Evolutionary conservation across 1,140 invertebrate species (phyloP).

Genomic region (Delia radicum): DNA sequence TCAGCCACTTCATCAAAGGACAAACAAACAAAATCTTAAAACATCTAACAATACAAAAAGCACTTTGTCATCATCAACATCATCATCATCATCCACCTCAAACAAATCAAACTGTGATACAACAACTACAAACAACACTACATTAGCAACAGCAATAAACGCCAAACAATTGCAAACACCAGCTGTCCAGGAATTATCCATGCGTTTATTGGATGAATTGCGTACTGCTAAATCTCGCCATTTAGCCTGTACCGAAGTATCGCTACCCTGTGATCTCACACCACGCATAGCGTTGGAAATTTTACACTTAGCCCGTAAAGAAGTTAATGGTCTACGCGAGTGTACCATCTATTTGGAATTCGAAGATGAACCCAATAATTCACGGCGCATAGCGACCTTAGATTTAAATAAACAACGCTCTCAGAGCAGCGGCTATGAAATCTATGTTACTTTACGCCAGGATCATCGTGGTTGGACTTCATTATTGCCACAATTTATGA

Average conservation of each 20-base stretch:
- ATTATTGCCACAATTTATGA: constrained; percentile 80
- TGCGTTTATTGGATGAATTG: constrained; percentile 72
- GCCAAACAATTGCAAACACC: constrained; percentile 22
- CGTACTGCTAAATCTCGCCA: constrained; percentile 75
- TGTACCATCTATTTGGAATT: constrained; percentile 76
- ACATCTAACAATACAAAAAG: not conserved
- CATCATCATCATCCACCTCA: constrained; percentile 13
- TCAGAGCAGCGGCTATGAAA: constrained; percentile 77
- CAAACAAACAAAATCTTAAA: constrained; percentile 1
- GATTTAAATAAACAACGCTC: constrained; percentile 71
- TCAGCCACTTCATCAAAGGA: constrained; percentile 3
- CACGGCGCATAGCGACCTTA: constrained; percentile 62
- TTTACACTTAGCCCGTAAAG: constrained; percentile 75
- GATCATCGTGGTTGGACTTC: constrained; percentile 79
- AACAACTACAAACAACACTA: not conserved
- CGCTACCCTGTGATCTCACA: constrained; percentile 77
- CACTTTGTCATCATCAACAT: too few relatives aligned
- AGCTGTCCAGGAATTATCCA: constrained; percentile 61
- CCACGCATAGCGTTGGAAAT: constrained; percentile 73
- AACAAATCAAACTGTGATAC: constrained; percentile 21
- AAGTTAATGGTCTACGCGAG: constrained; percentile 80
- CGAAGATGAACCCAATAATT: constrained; percentile 64
- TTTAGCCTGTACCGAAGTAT: constrained; percentile 76
- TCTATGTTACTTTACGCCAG: constrained; percentile 82
- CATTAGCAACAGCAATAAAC: not conserved